Percentiles rank a stretch among this genome's conserved stretches.
These are phyloP conservation scores for Himalopsyche phryganea DNA, from an alignment of 1,140 invertebrate species.

Conservation along the genomic window DNA sequence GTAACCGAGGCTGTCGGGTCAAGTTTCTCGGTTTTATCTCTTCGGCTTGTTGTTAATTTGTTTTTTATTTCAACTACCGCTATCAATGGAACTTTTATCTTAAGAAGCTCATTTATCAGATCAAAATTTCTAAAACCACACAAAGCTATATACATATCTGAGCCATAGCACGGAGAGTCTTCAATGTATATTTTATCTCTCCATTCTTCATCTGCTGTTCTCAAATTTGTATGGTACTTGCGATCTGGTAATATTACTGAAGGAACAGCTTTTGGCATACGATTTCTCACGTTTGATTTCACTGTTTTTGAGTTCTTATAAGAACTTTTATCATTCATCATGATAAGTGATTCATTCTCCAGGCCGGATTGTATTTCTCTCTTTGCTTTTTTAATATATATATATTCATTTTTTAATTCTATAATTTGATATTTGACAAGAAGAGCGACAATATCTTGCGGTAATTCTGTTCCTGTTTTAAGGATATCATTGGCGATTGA, in stretches of 20 bases:
- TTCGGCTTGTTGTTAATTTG: too few species aligned
- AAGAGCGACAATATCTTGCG: slow-evolving; percentile 43
- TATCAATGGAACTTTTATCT: slow-evolving; percentile 47
- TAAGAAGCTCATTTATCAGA: slow-evolving; percentile 45
- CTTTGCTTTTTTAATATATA: slow-evolving; percentile 43
- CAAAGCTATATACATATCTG: slow-evolving; percentile 53
- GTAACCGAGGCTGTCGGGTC: too few species aligned
- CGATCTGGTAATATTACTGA: slow-evolving; percentile 35
- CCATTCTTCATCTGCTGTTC: slow-evolving; percentile 55
- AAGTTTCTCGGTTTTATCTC: too few species aligned
- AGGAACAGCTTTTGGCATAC: slow-evolving; percentile 22
- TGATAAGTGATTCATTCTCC: slow-evolving; percentile 42
- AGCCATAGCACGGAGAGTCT: slow-evolving; percentile 52
- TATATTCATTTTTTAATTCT: slow-evolving; percentile 46
- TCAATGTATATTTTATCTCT: slow-evolving; percentile 51
- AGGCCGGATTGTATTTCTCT: slow-evolving; percentile 43
- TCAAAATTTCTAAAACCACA: slow-evolving; percentile 52
- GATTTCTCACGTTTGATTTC: neutral
- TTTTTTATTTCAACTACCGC: slow-evolving; percentile 47
- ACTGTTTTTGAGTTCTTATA: neutral
- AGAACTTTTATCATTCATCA: slow-evolving; percentile 41
- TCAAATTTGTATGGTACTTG: slow-evolving; percentile 48
- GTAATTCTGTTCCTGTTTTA: slow-evolving; percentile 46
- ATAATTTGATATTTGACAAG: slow-evolving; percentile 47
- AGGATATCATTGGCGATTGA: slow-evolving; percentile 43